Evolutionary conservation across 2,113 vertebrate genomes (phyloP), one percentile per base, ranked within the genome.

Genomic region (Centropus bengalensis): DNA sequence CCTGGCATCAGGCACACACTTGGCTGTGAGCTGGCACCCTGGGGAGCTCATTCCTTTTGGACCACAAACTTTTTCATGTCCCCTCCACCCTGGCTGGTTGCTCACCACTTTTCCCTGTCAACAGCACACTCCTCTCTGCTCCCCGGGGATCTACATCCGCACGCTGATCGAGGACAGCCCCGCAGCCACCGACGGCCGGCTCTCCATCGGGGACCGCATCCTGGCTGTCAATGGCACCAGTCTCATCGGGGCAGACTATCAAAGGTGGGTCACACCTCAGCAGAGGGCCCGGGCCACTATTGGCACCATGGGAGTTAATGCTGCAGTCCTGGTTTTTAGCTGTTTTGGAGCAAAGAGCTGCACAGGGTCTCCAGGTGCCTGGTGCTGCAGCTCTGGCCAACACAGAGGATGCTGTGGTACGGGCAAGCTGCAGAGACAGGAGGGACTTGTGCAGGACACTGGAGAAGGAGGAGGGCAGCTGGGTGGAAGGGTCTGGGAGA

Each of bases 71-170:
- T 10, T n/a, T 10, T n/a, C 0, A 8, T 3, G 21, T 27, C 42
- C 24, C 42, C 23, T 47, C 16, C 0, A 0, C 23, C 14, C 26
- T 17, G 44, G 26, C 36, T 16, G 62, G 28, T 27, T 2, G 1
- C 85, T 91, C 42, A 78, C 38, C 0, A 0, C 58, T 19, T 75
- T 19, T 30, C 58, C 33, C 30, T 75, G 58, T 38, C 71, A 23
- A 33, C 97, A 99, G 99, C 99, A 99, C 97, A 99, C 99, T 2
- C 98, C 98, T 9, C 98, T 99, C 78, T 98, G 98, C 17, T 91
- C 98, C 54, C 98, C 99, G 0, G 99, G 99, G 56, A 99, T 99
- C 95, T 99, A 99, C 97, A 99, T 99, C 97, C 98, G 99, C 95
- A 99, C 99, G 1, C 97, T 99, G 94, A 98, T 99, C 24, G 99